phyloP scores from a whole-genome alignment of 2,888 invertebrate species.

The Heliconius erato region DNA sequence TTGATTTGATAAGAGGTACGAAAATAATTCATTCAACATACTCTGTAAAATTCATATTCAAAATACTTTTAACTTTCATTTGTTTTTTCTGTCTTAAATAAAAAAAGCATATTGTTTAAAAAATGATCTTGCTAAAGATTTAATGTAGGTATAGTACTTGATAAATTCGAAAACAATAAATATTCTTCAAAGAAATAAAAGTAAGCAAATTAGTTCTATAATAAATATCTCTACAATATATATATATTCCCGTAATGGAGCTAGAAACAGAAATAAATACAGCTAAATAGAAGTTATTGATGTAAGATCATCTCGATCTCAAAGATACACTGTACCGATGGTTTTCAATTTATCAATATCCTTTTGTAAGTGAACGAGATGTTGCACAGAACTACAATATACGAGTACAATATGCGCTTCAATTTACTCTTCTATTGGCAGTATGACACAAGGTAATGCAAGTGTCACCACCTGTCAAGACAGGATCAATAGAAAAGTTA shows the following conservation, averaged over 20 bases:
- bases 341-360: conserved; percentile 34
- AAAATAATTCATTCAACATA: no score
- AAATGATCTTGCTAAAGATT: no score
- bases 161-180: no score
- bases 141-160: no score
- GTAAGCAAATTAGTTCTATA: no score
- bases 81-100: no score
- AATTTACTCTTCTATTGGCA: conserved; percentile 1
- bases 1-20: no score
- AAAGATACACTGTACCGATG: conserved; percentile 15
- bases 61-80: no score
- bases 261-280: background rate
- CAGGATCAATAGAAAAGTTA: background rate
- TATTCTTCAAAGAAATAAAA: no score
- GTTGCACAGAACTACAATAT: conserved; percentile 22
- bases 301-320: conserved; percentile 27
- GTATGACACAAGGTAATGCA: background rate
- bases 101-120: no score
- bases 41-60: no score
- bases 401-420: conserved; percentile 8
- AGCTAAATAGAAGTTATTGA: conserved; percentile 22
- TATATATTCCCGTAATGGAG: background rate
- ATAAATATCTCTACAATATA: background rate
- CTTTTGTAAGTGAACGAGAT: conserved; percentile 26
- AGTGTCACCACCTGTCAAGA: background rate